Evolutionary conservation across 2,888 invertebrate genomes (phyloP), one percentile per base, ranked within the genome.

Genomic region (Oligia latruncula): DNA sequence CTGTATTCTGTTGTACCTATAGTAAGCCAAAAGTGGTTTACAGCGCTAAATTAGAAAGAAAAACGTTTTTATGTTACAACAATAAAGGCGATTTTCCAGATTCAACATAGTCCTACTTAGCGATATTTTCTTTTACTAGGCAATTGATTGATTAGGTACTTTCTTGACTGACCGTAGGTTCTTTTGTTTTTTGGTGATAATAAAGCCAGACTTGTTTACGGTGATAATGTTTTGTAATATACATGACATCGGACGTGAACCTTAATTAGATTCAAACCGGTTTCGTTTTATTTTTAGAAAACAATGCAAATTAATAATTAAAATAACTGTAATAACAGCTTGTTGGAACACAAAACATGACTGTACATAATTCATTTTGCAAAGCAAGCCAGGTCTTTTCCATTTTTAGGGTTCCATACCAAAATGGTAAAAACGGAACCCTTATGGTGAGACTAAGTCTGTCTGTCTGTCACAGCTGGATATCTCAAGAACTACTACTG

Each of bases 251-350:
- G 4, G 17, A 46, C 4, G 4, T 71, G 62, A 64, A 71, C 65
- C 60, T 15, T 73, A 23, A 49, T 70, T 62, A 72, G 68, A 76
- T 66, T 66, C 75, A 65, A 66, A 83, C 70, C 40, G 29, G 81
- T 66, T 81, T 62, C 0, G 4, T 15, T 62, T 70, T 29, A 70
- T 66, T 70, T 73, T 73, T 49, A 20, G 13, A 55, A 62, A 60
- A 72, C 60, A 80, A 74, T 66, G 5, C 29, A 29, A 29, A 29
- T 29, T 29, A 29, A 29, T 29, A 29, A 29, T 29, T 1, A 29
- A 46, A 52, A 77, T 64, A 43, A 58, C 23, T 70, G 35, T 23
- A 60, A 35, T 15, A 40, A 55, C 3, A 74, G 43, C n/a, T 76
- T 81, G 23, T 58, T 62, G 55, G n/a, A n/a, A 29, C 43, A 46